Conservation (phyloP, 2,797 vertebrate species). For the Mionectes olivaceus region DNA sequence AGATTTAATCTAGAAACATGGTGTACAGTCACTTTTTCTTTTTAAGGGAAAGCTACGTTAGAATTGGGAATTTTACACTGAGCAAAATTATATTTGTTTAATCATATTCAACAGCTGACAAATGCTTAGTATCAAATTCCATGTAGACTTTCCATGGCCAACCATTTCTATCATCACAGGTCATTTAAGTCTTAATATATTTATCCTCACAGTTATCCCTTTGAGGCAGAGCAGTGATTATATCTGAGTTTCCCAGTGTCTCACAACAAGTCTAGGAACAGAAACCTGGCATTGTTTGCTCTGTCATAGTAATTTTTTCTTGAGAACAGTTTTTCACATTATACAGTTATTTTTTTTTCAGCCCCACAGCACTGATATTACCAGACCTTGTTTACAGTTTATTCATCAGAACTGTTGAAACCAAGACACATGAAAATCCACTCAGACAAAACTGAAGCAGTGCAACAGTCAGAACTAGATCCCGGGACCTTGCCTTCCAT, state of each 20-base stretch:
- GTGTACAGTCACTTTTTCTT: neutral
- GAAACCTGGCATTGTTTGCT: neutral
- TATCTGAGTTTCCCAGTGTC: neutral
- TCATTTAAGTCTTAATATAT: slow-evolving; percentile 6
- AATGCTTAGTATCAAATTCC: neutral
- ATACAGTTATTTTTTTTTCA: neutral
- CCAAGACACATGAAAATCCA: neutral
- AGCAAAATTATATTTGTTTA: neutral
- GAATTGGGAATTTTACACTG: neutral
- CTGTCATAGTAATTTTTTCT: neutral
- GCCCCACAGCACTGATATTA: neutral
- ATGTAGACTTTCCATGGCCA: neutral
- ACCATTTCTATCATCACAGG: neutral
- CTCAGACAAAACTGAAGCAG: neutral
- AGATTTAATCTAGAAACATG: neutral
- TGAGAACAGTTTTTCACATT: neutral
- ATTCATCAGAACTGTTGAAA: slow-evolving; percentile 1
- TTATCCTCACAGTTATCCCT: slow-evolving; percentile 24
- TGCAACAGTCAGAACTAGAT: neutral
- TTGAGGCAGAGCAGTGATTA: slow-evolving; percentile 17
- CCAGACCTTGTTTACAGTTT: slow-evolving; percentile 30
- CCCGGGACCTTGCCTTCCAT: neutral
- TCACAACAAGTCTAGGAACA: slow-evolving; percentile 31
- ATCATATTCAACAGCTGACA: neutral
- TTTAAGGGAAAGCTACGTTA: neutral